These are phyloP conservation scores for Anastrepha obliqua DNA, from an alignment of 1,140 invertebrate genomes.

Conservation along the genomic window DNA sequence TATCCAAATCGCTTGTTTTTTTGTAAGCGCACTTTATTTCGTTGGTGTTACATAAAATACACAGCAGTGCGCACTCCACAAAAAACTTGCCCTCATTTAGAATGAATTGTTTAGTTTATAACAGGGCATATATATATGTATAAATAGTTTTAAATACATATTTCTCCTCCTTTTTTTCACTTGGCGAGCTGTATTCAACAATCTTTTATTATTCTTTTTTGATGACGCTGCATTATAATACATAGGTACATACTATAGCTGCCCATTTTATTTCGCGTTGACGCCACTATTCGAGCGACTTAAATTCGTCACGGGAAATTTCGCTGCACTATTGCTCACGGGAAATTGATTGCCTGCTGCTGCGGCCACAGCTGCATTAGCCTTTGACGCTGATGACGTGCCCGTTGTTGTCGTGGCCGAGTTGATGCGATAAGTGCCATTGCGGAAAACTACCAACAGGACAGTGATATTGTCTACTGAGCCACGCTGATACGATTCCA, in stretches of 20 bases:
- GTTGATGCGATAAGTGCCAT: conserved; percentile 74
- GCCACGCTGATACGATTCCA: conserved; percentile 93
- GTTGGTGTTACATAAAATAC: background rate
- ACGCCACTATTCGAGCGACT: conserved; percentile 57
- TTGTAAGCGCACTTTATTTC: background rate
- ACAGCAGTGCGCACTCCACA: background rate
- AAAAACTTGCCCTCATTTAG: background rate
- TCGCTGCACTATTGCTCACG: conserved; percentile 27
- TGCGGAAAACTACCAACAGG: conserved; percentile 89
- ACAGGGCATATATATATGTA: background rate
- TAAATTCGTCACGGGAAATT: conserved; percentile 54
- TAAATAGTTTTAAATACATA: conserved; percentile 31
- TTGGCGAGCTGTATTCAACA: background rate
- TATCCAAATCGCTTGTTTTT: background rate
- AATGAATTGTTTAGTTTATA: background rate
- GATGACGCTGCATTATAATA: background rate
- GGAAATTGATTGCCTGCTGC: conserved; percentile 3
- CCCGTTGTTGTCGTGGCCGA: conserved; percentile 42
- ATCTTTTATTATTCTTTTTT: background rate
- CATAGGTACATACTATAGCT: background rate
- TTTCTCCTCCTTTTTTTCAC: background rate
- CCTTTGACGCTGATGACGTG: background rate
- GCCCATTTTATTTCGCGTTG: background rate
- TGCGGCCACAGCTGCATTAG: background rate
- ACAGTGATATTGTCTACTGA: conserved; percentile 97